Base-by-base conservation (phyloP, 2,113 vertebrate genomes). In the Mohoua ochrocephala region DNA sequence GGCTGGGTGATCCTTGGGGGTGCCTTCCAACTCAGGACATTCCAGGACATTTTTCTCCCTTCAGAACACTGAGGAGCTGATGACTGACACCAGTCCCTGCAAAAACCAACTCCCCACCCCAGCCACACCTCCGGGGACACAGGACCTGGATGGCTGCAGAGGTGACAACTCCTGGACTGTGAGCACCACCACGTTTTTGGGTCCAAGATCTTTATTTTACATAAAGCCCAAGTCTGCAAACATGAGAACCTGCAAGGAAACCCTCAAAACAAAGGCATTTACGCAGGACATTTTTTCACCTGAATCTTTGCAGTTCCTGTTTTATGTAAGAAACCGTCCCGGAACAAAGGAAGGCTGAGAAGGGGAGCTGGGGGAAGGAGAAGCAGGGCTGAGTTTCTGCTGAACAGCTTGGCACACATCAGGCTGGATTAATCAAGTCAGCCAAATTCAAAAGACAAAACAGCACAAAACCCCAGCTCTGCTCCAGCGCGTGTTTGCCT, bases 341-440 rank as follows among this genome's bases (percentile, higher is more conserved):
- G 21, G 65, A 90, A 60, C 37, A 78, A 94, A 96, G 57, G 59
- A 69, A 68, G 71, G 75, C 63, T 76, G 81, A 84, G 33, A 27
- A 53, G 35, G 35, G 53, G 61, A 57, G 76, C 77, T 31, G 21
- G 31, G 74, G 39, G 54, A 91, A 74, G 16, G 18, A 87, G 71
- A 90, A 69, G 88, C 82, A 76, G 1, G 23, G 78, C 89, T 83
- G 79, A 64, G 87, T 90, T 97, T 65, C 93, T 84, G 94, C 89
- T 42, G 88, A 97, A 85, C 97, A 97, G 97, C 95, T 89, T 95
- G 93, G 87, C 89, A 53, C 81, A 52, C 93, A 89, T 89, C 86
- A 61, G 88, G 84, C 83, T 6, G 1, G 80, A 97, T 98, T 97
- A 96, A 96, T 97, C 96, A 97, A 69, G 65, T 24, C 93, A 96